Base-by-base conservation (phyloP, 2,113 vertebrate genomes). In the Zapornia atra region DNA sequence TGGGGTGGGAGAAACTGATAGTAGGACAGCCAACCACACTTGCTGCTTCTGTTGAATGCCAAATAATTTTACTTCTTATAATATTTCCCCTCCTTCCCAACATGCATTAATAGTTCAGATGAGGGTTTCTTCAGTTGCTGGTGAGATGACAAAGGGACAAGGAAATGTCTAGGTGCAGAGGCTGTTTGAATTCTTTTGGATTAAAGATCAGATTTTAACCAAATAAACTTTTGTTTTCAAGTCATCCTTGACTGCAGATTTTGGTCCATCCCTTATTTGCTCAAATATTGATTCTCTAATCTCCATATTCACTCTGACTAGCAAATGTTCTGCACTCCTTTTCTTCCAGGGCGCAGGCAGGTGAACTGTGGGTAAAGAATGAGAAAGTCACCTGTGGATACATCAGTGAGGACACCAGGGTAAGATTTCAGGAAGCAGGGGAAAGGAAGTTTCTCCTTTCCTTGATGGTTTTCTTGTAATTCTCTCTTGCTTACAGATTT, bases 341-440 rank as follows among this genome's bases (percentile, higher is more conserved):
- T 86, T 61, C 65, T 97, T 95, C n/a, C 72, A 99, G 99, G 97
- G 99, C 99, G 4, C 99, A 99, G 96, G 99, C 99, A 76, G 99
- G 99, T 95, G 99, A 99, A 64, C 98, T 99, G 24, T 99, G 99
- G 99, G 99, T 99, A 20, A 99, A 99, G 96, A 99, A 99, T 82
- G 99, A 99, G 96, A 99, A 99, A 94, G 99, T 99, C 91, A 99
- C 99, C 40, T 99, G 99, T 97, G 99, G 99, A 33, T 99, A 99
- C 96, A 99, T 99, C 97, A 99, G 99, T 89, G 99, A 99, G 96
- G 99, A 99, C 77, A 99, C 99, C 4, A 98, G 99, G 98, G 99
- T 99, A 96, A 98, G 98, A 59, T 59, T 22, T 80, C 29, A 36
- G 44, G 22, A 34, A 73, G 15, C 20, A 57, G 38, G 19, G 33